Base-by-base conservation (phyloP, 2,888 invertebrate species). In the Penaeus monodon region DNA sequence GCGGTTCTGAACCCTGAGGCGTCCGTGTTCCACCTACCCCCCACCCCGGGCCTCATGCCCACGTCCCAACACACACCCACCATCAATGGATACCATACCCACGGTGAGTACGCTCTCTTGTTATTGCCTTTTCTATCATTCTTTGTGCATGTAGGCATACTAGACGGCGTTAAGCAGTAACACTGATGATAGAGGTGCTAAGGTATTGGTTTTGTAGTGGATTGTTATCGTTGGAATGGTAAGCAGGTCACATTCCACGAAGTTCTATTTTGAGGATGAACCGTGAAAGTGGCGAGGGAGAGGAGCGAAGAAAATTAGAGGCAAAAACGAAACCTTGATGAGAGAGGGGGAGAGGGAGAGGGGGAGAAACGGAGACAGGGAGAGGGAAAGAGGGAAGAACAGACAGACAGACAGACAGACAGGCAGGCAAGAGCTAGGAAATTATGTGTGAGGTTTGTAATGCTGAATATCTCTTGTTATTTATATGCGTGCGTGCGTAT, bases 1-100 rank as follows among this genome's bases (percentile, higher is more conserved):
- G 77, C 82, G 12, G 82, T 81, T 7, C 70, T 86, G 33, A 86
- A 86, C 64, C 86, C 86, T 12, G 86, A 86, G 82, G 86, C 86
- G 17, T 78, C 86, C 2, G 86, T 86, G 78, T 86, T 86, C 49
- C 86, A 86, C 63, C 86, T 86, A 7, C 86, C 86, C 27, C 68
- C 79, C 63, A 33, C 85, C 38, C 63, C n/a, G 24, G 73, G 57
- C 81, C 78, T 49, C 44, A 68, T 79, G n/a, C 57, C 84, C 33
- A 49, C 78, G 27, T 68, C 78, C 24, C 33, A 66, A 44, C 49
- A 74, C 49, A 63, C 70, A 29, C 74, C 81, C 49, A 44, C 77
- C 27, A 77, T 86, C 73, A 86, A 86, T 83, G 86, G 86, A n/a
- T 86, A 44, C 73, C 86, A 82, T 79, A 44, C 73, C 14, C 78